These are phyloP conservation scores for Xyliphius kryptos DNA, from an alignment of 2,113 vertebrate genomes.

Conservation along the genomic window DNA sequence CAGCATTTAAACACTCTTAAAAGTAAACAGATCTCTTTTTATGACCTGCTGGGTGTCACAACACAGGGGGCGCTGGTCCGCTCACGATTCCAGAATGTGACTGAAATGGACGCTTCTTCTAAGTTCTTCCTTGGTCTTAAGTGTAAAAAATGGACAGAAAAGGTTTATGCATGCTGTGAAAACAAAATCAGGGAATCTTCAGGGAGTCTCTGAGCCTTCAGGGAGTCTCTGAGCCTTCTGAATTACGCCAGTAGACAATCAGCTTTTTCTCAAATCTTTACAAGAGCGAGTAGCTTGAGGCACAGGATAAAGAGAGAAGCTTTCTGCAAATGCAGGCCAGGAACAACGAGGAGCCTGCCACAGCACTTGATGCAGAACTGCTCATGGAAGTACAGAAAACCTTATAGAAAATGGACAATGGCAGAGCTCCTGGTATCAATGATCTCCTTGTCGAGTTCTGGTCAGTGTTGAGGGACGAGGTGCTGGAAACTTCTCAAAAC, in stretches of 20 bases:
- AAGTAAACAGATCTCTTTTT: too few species aligned
- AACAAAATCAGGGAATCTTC: background rate
- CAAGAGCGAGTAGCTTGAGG: too few species aligned
- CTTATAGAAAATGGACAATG: background rate
- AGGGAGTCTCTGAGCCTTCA: background rate
- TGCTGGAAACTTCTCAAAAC: background rate
- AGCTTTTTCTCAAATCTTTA: background rate
- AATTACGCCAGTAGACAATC: background rate
- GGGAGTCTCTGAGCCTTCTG: background rate
- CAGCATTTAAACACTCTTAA: too few species aligned
- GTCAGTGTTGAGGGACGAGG: background rate
- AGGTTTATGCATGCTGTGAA: background rate
- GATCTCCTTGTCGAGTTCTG: background rate
- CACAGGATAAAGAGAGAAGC: too few species aligned
- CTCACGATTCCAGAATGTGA: background rate
- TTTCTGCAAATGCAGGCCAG: too few species aligned
- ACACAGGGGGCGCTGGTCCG: too few species aligned
- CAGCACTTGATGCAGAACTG: too few species aligned
- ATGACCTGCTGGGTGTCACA: too few species aligned
- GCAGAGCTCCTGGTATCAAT: background rate
- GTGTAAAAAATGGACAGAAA: background rate
- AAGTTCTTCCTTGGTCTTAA: background rate
- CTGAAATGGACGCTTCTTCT: background rate
- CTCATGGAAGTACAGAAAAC: background rate
- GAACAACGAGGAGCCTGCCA: too few species aligned